Conservation (phyloP, 2,113 vertebrate genomes). For the Protobothrops mucrosquamatus region DNA sequence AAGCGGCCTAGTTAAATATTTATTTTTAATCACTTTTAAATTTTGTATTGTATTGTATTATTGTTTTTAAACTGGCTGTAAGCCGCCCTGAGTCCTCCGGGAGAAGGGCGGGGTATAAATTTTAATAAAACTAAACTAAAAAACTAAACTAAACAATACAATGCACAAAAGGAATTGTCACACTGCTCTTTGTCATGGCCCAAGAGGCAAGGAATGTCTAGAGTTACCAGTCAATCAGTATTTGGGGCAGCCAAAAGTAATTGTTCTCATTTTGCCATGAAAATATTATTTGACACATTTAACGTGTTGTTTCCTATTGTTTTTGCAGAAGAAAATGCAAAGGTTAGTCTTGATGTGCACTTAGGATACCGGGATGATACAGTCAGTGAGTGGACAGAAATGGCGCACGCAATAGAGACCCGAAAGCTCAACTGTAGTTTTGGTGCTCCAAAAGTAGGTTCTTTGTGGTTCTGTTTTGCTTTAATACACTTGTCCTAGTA, state of each 20-base stretch:
- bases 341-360: slow-evolving; percentile 85
- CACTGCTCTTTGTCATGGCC: neutral
- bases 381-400: slow-evolving; percentile 84
- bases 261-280: neutral
- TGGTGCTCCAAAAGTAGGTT: slow-evolving; percentile 79
- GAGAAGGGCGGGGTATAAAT: no score
- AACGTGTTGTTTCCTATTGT: slow-evolving; percentile 27
- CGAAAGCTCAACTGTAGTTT: slow-evolving; percentile 91
- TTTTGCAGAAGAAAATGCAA: slow-evolving; percentile 80
- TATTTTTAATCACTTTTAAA: no score
- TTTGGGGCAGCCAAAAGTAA: neutral
- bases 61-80: no score
- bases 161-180: rapidly evolving
- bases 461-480: neutral
- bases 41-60: no score
- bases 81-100: no score
- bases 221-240: neutral
- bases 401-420: slow-evolving; percentile 86
- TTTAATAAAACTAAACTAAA: no score
- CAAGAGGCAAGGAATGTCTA: neutral
- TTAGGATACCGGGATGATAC: slow-evolving; percentile 87
- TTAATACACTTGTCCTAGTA: neutral
- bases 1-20: no score
- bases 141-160: no score
- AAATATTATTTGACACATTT: slow-evolving; percentile 14